phyloP scores from a whole-genome alignment of 2,888 invertebrate genomes.

The Lamellibrachia columna region DNA sequence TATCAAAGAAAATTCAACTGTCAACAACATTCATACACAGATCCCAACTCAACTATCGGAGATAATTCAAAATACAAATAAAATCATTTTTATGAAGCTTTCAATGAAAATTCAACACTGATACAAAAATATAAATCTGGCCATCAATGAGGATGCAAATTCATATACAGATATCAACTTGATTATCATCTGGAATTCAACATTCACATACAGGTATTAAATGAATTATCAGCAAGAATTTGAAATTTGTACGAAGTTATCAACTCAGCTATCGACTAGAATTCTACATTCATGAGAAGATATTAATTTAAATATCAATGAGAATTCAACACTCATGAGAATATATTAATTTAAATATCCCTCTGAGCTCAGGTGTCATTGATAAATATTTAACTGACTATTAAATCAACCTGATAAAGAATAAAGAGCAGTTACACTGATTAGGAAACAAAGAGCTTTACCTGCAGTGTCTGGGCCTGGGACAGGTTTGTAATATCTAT shows the following conservation, averaged over 20 bases:
- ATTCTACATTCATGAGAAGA: background rate
- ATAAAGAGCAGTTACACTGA: background rate
- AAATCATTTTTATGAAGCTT: too few species aligned
- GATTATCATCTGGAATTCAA: background rate
- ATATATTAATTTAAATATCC: too few species aligned
- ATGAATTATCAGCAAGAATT: background rate
- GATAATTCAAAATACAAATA: too few species aligned
- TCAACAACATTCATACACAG: too few species aligned
- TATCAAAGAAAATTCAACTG: too few species aligned
- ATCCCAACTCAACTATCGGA: too few species aligned
- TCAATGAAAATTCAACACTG: too few species aligned
- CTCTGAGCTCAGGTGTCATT: background rate
- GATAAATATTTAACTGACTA: background rate
- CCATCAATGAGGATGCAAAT: too few species aligned
- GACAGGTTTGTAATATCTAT: conserved; percentile 61
- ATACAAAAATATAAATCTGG: too few species aligned
- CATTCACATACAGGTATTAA: background rate
- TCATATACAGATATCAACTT: too few species aligned
- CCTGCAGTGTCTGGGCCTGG: conserved; percentile 63
- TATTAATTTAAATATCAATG: background rate
- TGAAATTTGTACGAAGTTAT: background rate
- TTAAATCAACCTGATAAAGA: background rate
- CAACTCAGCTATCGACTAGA: background rate
- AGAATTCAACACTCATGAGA: background rate
- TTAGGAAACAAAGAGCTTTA: conserved; percentile 32